A percentile compares a stretch with the other conserved stretches of the same genome.
Conservation (phyloP, 2,113 vertebrate genomes). For the Lampris incognitus region DNA sequence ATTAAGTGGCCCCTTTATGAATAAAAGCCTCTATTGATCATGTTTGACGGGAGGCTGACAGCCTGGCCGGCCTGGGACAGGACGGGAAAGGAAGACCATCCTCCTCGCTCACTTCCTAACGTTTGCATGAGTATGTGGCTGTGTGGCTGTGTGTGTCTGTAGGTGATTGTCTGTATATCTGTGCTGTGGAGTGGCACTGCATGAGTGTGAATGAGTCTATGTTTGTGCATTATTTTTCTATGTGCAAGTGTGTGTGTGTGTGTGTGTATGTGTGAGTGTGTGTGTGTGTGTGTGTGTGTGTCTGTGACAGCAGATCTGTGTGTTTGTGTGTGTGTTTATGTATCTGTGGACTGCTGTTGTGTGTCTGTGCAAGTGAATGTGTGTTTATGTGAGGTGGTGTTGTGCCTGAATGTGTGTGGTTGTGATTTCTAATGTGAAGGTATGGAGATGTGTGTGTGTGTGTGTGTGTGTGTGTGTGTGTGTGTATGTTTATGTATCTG, state of each 20-base stretch:
- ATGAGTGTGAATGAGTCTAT: neutral
- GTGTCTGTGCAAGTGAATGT: slow-evolving; percentile 18
- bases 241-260: neutral
- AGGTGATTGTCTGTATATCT: neutral
- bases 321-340: slow-evolving; percentile 7
- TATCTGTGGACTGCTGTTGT: neutral
- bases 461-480: slow-evolving; percentile 13
- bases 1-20: slow-evolving; percentile 96
- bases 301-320: neutral
- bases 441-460: neutral
- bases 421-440: too few species aligned
- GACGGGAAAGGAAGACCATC: slow-evolving; percentile 80
- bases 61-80: slow-evolving; percentile 76
- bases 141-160: neutral
- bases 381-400: neutral
- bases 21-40: slow-evolving; percentile 98
- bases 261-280: neutral
- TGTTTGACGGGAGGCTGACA: slow-evolving; percentile 86
- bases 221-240: too few species aligned
- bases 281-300: neutral
- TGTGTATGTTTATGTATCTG: slow-evolving; percentile 1
- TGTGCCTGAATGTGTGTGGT: slow-evolving; percentile 26
- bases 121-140: slow-evolving; percentile 1
- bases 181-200: neutral
- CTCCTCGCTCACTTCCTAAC: slow-evolving; percentile 78